These are phyloP conservation scores for Gorsachius magnificus DNA, from an alignment of 2,797 vertebrate species.

Conservation along the genomic window DNA sequence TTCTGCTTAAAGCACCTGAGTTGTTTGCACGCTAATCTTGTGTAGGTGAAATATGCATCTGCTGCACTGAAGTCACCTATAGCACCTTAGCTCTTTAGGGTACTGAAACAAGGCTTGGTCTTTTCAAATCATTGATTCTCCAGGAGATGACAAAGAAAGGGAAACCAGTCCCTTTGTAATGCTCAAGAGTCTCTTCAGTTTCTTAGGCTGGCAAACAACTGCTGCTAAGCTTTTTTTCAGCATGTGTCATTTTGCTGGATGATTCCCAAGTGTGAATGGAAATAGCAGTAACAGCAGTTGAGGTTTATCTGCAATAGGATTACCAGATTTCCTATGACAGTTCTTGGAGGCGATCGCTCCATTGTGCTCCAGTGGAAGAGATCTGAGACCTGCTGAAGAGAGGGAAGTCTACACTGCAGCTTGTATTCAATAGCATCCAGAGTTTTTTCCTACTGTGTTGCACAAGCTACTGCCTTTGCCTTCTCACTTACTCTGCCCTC, in stretches of 20 bases:
- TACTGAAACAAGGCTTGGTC: neutral
- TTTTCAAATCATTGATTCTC: neutral
- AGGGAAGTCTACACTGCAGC: neutral
- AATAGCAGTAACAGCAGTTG: slow-evolving; percentile 2
- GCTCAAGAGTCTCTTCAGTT: neutral
- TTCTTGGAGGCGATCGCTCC: neutral
- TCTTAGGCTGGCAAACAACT: neutral
- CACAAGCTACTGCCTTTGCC: neutral
- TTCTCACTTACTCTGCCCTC: neutral
- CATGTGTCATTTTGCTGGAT: neutral
- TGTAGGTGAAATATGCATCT: neutral
- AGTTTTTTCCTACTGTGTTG: neutral
- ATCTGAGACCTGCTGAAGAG: neutral
- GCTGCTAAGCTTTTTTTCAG: neutral
- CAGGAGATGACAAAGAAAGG: neutral
- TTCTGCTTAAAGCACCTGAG: neutral
- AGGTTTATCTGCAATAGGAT: neutral
- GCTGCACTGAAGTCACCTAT: fast-evolving
- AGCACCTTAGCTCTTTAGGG: neutral
- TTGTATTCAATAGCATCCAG: neutral
- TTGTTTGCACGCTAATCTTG: neutral
- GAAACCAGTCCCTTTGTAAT: neutral
- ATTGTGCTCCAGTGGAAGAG: neutral
- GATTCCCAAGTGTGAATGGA: neutral
- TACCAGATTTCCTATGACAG: neutral